A percentile compares a stretch with the other conserved stretches of the same genome.
Evolutionary conservation across 1,140 invertebrate genomes (phyloP).

Genomic region (Brachionus plicatilis): DNA sequence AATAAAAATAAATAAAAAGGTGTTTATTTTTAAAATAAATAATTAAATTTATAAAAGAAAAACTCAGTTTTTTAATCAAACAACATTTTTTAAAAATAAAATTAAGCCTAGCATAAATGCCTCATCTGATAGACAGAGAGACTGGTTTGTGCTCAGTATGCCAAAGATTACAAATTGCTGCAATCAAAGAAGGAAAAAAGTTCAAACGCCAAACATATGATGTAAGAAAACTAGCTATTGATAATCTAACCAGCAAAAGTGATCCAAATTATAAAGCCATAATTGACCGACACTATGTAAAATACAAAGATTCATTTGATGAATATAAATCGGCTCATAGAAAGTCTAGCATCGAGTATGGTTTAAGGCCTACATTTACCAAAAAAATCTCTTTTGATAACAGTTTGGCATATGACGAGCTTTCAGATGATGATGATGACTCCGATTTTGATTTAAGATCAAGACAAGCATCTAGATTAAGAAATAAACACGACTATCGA

Average conservation of each 20-base stretch:
- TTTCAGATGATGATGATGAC: background rate
- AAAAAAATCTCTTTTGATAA: background rate
- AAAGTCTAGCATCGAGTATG: background rate
- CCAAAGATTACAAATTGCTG: constrained; percentile 26
- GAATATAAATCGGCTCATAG: background rate
- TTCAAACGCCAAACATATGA: constrained; percentile 34
- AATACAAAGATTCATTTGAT: constrained; percentile 18
- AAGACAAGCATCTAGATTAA: background rate
- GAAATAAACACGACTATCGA: background rate
- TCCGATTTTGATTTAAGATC: background rate
- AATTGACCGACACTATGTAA: constrained; percentile 30
- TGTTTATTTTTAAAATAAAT: background rate
- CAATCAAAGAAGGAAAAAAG: constrained; percentile 30
- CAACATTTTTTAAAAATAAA: background rate
- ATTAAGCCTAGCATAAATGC: background rate
- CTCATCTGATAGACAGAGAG: constrained; percentile 39
- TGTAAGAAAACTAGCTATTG: constrained; percentile 30
- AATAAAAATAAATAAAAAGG: constrained; percentile 13
- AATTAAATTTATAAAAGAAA: background rate
- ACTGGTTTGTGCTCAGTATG: constrained; percentile 27
- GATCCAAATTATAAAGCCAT: constrained; percentile 31
- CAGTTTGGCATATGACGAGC: background rate
- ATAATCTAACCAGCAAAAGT: constrained; percentile 10
- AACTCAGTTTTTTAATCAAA: background rate
- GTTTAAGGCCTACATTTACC: background rate